Evolutionary conservation across 2,888 invertebrate species (phyloP).

Genomic region (Monopis laevigella): DNA sequence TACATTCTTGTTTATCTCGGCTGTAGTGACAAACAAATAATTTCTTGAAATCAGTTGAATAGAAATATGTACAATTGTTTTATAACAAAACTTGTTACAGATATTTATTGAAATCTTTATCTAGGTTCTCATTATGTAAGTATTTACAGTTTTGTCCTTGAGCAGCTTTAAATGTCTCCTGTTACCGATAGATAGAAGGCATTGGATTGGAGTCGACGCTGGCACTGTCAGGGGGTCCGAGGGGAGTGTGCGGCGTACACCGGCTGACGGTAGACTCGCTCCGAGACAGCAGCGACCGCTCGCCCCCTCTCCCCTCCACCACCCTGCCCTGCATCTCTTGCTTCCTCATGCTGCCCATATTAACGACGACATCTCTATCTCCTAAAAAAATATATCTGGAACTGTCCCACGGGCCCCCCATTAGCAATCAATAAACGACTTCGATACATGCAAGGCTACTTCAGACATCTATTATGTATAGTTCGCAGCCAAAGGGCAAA

Average conservation of each 20-base stretch:
- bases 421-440: constrained; percentile 29
- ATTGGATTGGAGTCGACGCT: constrained; percentile 88
- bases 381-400: constrained; percentile 32
- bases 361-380: background rate
- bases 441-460: constrained; percentile 7
- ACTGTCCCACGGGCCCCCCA: constrained; percentile 38
- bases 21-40: too few relatives aligned
- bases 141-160: constrained; percentile 46
- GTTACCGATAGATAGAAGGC: constrained; percentile 89
- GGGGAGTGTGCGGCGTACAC: constrained; percentile 57
- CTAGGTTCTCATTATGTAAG: too few relatives aligned
- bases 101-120: too few relatives aligned
- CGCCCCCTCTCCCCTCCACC: constrained; percentile 45
- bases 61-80: too few relatives aligned
- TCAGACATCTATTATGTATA: constrained; percentile 7
- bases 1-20: too few relatives aligned
- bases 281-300: constrained; percentile 76
- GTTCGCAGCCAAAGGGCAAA: constrained; percentile 3
- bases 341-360: constrained; percentile 38
- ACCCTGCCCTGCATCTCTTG: constrained; percentile 51
- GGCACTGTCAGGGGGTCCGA: constrained; percentile 74
- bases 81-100: too few relatives aligned
- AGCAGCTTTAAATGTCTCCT: constrained; percentile 24
- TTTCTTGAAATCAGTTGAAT: too few relatives aligned
- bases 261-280: constrained; percentile 76